Conservation (phyloP, 1,140 invertebrate species). For the Chironomus tepperi region DNA sequence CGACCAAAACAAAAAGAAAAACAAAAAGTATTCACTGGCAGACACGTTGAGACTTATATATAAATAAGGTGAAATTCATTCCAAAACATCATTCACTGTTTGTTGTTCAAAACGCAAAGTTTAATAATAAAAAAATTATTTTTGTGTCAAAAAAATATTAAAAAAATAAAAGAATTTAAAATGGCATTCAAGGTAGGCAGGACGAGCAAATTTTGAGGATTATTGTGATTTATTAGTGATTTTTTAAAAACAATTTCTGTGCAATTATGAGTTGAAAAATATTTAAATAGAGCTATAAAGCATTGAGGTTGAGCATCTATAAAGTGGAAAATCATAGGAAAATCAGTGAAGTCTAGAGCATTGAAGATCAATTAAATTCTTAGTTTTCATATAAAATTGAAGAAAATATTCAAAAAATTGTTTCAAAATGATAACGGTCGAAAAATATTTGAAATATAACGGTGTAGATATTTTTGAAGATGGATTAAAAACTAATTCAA, state of each 20-base stretch:
- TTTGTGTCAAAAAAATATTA: neutral
- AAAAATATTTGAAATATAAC: too few relatives aligned
- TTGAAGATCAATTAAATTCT: too few relatives aligned
- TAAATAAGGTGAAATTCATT: constrained; percentile 18
- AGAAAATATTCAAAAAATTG: too few relatives aligned
- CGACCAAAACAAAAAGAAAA: neutral
- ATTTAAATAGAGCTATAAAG: too few relatives aligned
- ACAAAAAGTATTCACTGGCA: neutral
- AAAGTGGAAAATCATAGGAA: too few relatives aligned
- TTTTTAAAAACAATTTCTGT: neutral
- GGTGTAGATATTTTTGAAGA: too few relatives aligned
- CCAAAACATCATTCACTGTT: constrained; percentile 20
- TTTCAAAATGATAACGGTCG: too few relatives aligned
- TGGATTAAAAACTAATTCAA: too few relatives aligned
- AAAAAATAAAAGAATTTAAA: neutral
- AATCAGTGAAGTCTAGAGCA: too few relatives aligned
- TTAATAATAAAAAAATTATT: neutral
- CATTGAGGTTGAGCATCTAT: too few relatives aligned
- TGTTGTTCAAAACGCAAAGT: constrained; percentile 15
- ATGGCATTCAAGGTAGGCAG: constrained; percentile 16
- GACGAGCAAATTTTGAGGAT: neutral
- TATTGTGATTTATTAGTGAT: neutral
- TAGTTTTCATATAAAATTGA: too few relatives aligned
- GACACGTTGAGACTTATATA: neutral
- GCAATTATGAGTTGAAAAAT: too few relatives aligned